Conservation (phyloP, 2,797 vertebrate species). For the Phrynocephalus vlangalii region DNA sequence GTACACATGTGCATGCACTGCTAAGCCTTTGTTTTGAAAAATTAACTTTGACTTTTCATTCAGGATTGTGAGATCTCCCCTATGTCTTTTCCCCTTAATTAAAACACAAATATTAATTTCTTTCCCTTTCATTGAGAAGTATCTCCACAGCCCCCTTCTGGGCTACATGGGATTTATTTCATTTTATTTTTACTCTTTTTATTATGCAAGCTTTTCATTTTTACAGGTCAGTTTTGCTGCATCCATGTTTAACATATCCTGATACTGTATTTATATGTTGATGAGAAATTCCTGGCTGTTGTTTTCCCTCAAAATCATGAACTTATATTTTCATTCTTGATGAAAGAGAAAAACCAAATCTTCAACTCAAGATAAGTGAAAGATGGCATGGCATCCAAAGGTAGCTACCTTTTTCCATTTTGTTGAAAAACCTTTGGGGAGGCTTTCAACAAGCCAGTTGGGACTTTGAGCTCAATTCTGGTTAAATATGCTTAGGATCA, state of each 20-base stretch:
- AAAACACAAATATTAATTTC: neutral
- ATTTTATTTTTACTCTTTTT: neutral
- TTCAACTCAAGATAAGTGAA: neutral
- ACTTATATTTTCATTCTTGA: neutral
- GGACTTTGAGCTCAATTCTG: neutral
- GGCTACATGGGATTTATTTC: neutral
- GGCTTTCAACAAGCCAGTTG: neutral
- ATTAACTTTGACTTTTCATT: conserved; percentile 34
- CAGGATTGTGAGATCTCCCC: neutral
- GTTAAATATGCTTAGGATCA: neutral
- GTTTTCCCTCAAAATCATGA: neutral
- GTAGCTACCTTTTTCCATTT: neutral
- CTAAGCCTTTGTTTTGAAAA: conserved; percentile 9
- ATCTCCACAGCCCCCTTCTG: neutral
- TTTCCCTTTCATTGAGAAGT: neutral
- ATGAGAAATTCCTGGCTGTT: neutral
- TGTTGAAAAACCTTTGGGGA: neutral
- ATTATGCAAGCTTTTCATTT: neutral
- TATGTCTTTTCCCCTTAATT: neutral
- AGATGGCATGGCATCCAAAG: neutral
- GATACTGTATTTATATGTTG: neutral
- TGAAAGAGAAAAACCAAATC: neutral
- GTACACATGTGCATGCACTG: conserved; percentile 21
- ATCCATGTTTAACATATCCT: neutral
- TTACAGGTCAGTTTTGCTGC: neutral